Evolutionary conservation across 2,113 vertebrate genomes (phyloP), one percentile per base, ranked within the genome.

Genomic region (Petrocephalus zakoni): DNA sequence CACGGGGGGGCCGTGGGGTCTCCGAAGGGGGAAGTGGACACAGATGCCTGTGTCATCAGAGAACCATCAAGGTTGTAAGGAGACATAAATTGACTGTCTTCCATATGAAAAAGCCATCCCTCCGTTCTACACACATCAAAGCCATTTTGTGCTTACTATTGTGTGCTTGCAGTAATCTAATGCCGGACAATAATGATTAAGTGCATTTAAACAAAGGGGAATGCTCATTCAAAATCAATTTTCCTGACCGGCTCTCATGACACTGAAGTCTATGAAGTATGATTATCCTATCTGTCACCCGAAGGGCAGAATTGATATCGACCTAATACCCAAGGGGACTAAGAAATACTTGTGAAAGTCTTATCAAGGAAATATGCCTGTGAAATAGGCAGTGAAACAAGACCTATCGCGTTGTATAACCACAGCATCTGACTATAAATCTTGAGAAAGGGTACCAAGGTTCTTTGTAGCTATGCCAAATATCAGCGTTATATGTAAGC

Each of bases 351-450:
- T 87, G 72, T 91, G 89, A 85, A 58, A 85, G 49, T 88, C 81
- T 88, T 53, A 51, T 88, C 55, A 64, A 90, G n/a, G 82, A 53
- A 91, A 88, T 64, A 85, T 52, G 17, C 82, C 86, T 90, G 85
- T 84, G 89, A 89, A 89, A 84, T 64, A 88, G 88, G 90, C 86
- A 88, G 85, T 87, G 81, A 78, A 58, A 85, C 49, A 52, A 51
- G 82, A 22, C 82, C 22, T 51, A 29, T 55, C 15, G 56, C 8
- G 15, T 55, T 55, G 84, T 37, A 52, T 55, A 15, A 55, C 25
- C 15, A 55, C 11, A 83, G 47, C 3, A 47, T 83, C 81, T 22
- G 22, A 83, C 81, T 83, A 68, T 68, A 68, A 68, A 68, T 68
- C 61, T 68, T 10, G n/a, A 68, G n/a, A 68, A 68, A 68, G 61